Conservation (phyloP, 2,797 vertebrate species). For the Tauraco hartlaubi region DNA sequence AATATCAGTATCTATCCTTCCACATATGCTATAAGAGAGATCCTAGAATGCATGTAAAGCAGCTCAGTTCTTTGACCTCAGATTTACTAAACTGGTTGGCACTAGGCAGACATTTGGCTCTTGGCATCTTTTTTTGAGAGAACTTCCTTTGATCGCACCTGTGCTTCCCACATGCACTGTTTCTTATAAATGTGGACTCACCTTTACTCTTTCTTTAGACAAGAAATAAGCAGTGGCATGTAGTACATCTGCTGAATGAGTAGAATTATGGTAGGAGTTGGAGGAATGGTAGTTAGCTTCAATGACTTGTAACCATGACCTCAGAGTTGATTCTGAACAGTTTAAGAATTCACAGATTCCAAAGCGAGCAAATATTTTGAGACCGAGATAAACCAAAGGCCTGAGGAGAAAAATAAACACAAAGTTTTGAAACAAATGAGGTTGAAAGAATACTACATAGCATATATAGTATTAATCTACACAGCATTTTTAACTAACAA, state of each 20-base stretch:
- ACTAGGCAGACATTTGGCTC: background rate
- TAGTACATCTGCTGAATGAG: conserved; percentile 94
- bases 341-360: conserved; percentile 94
- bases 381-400: conserved; percentile 93
- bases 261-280: conserved; percentile 99
- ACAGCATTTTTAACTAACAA: background rate
- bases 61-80: background rate
- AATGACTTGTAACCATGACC: conserved; percentile 93
- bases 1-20: background rate
- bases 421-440: background rate
- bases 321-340: conserved; percentile 92
- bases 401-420: conserved; percentile 76
- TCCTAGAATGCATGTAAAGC: background rate
- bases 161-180: background rate
- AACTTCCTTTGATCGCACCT: background rate
- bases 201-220: conserved; percentile 94
- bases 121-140: background rate
- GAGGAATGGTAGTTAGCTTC: conserved; percentile 94
- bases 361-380: conserved; percentile 95
- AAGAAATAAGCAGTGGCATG: conserved; percentile 98
- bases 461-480: background rate
- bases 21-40: background rate
- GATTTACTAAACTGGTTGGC: background rate
- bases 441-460: background rate
- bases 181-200: conserved; percentile 58